Conservation (phyloP, 23 tunicate genomes). For the Clavelina lepadiformis region DNA sequence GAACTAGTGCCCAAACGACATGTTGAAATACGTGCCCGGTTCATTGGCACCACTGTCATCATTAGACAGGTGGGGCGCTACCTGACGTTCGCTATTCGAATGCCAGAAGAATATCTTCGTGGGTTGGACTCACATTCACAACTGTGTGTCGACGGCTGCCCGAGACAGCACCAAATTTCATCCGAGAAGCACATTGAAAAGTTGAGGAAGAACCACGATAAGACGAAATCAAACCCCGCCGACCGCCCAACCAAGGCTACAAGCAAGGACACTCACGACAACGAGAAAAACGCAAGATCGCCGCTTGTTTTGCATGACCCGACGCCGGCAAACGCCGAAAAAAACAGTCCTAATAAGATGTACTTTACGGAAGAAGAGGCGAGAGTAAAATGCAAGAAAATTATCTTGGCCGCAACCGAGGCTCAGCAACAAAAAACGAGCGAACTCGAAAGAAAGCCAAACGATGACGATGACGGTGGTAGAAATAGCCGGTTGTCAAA, state of each 20-base stretch:
- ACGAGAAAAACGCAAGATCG: too few relatives aligned
- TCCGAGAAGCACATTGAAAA: neutral
- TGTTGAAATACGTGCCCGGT: constrained; percentile 51
- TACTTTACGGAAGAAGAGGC: constrained; percentile 62
- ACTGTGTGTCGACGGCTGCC: constrained; percentile 78
- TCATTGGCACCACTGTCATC: constrained; percentile 73
- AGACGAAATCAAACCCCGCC: too few relatives aligned
- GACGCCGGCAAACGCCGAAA: neutral
- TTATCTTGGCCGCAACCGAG: constrained; percentile 27
- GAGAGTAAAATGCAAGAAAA: constrained; percentile 43
- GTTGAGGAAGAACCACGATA: too few relatives aligned
- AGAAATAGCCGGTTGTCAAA: neutral
- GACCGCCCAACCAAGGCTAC: too few relatives aligned
- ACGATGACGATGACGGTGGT: neutral
- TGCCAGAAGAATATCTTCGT: constrained; percentile 60
- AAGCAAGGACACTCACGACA: too few relatives aligned
- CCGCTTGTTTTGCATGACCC: too few relatives aligned
- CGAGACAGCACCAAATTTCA: constrained; percentile 24
- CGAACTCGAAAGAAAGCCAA: neutral
- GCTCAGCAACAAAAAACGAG: neutral
- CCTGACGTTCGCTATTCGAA: constrained; percentile 68
- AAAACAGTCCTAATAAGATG: neutral
- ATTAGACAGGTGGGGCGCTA: constrained; percentile 59
- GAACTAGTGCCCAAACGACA: constrained; percentile 24
- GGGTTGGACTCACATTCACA: constrained; percentile 32